Percentiles rank a stretch among this genome's conserved stretches.
These are phyloP conservation scores for Masnerella sp. DNA, from an alignment of 2,888 invertebrate species.

Conservation along the genomic window DNA sequence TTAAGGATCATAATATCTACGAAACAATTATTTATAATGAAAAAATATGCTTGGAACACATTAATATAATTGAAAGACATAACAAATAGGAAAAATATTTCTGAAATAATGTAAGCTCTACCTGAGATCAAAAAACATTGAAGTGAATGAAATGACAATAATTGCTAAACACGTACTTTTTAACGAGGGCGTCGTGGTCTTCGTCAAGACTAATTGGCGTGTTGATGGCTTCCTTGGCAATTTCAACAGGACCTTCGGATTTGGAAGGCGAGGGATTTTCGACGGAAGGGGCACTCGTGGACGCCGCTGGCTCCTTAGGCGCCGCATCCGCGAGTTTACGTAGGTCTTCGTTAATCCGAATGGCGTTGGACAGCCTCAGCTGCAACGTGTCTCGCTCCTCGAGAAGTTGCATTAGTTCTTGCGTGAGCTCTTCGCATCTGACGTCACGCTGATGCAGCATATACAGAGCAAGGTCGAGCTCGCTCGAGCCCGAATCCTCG, in stretches of 20 bases:
- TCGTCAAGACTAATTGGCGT: slow-evolving; percentile 65
- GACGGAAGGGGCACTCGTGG: slow-evolving; percentile 61
- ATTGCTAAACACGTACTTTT: slow-evolving; percentile 70
- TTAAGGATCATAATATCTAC: no score
- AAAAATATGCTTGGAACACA: no score
- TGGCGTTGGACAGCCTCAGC: slow-evolving; percentile 87
- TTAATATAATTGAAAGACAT: no score
- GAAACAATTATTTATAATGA: no score
- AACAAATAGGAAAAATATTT: not conserved
- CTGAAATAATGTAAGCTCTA: no score
- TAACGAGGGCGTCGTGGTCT: slow-evolving; percentile 71
- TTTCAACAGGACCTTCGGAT: slow-evolving; percentile 72
- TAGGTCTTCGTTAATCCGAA: slow-evolving; percentile 85
- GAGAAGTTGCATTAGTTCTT: slow-evolving; percentile 88
- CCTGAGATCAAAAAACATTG: slow-evolving; percentile 1
- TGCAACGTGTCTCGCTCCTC: slow-evolving; percentile 93
- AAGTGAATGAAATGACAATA: no score
- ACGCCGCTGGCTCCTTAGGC: slow-evolving; percentile 54
- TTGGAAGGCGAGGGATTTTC: slow-evolving; percentile 70
- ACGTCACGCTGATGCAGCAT: slow-evolving; percentile 93
- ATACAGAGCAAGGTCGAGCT: slow-evolving; percentile 88
- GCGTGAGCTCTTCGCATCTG: slow-evolving; percentile 90
- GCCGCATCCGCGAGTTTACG: slow-evolving; percentile 68
- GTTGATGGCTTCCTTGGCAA: slow-evolving; percentile 74
- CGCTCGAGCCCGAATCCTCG: slow-evolving; percentile 69